Percentiles rank a stretch among this genome's conserved stretches.
phyloP scores from a whole-genome alignment of 2,113 vertebrate genomes.

The Mystacornis crossleyi region DNA sequence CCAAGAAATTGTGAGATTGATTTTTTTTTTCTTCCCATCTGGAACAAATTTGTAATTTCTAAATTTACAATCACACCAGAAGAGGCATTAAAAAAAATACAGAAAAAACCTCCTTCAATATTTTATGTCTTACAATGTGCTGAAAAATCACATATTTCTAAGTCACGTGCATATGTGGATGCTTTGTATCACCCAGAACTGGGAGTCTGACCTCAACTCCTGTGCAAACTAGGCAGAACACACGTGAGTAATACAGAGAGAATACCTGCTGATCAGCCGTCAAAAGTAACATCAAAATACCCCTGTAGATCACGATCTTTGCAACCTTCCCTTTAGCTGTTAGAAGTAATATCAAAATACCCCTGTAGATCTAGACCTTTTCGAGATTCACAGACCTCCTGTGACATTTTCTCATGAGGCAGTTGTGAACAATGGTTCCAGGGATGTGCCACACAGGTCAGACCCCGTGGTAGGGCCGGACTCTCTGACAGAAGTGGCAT shows the following conservation, averaged over 20 bases:
- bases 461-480: rapidly evolving
- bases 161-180: background rate
- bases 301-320: background rate
- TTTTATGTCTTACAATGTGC: background rate
- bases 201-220: background rate
- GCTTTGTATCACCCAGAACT: background rate
- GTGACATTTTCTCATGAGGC: background rate
- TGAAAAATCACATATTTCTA: background rate
- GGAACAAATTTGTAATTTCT: background rate
- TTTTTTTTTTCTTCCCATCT: background rate
- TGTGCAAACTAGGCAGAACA: background rate
- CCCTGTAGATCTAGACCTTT: background rate
- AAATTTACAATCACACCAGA: background rate
- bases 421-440: background rate
- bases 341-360: background rate
- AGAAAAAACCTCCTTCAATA: background rate
- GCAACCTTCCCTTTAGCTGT: background rate
- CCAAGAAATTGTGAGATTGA: background rate
- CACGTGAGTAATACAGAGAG: background rate
- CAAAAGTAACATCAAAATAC: background rate
- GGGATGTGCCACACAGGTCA: no score
- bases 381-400: background rate
- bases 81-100: background rate
- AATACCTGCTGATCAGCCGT: background rate
- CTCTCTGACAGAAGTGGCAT: background rate